These are phyloP conservation scores for Oncorhynchus gorbuscha DNA, from an alignment of 2,113 vertebrate species.

Conservation along the genomic window DNA sequence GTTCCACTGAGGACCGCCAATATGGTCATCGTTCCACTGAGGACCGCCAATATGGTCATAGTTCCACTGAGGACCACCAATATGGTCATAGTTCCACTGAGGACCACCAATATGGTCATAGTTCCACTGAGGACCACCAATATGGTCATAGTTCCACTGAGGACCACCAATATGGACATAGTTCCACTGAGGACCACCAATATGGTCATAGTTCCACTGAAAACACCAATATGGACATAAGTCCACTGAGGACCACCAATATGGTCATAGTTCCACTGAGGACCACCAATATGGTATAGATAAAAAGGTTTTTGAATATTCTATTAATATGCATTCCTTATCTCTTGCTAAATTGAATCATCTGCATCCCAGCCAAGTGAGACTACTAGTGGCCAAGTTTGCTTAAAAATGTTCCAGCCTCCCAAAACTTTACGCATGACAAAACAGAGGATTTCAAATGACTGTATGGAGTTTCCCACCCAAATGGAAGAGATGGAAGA, in stretches of 20 bases:
- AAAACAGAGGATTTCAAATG: constrained; percentile 15
- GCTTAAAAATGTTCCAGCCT: neutral
- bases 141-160: no score
- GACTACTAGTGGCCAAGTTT: neutral
- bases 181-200: no score
- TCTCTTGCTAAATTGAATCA: neutral
- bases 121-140: no score
- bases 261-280: neutral
- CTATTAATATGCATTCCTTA: neutral
- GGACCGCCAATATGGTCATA: no score
- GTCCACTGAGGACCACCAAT: no score
- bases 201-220: no score
- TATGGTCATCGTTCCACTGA: no score
- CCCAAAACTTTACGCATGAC: neutral
- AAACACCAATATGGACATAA: no score
- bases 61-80: no score
- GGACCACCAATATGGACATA: no score
- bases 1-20: neutral
- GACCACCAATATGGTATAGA: neutral
- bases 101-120: no score
- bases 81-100: no score
- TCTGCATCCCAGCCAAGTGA: neutral
- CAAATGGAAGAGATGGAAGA: neutral
- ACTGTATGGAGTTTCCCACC: constrained; percentile 25
- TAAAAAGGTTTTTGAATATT: neutral